phyloP scores from a whole-genome alignment of 2,888 invertebrate species.

The Cerastis rubricosa region DNA sequence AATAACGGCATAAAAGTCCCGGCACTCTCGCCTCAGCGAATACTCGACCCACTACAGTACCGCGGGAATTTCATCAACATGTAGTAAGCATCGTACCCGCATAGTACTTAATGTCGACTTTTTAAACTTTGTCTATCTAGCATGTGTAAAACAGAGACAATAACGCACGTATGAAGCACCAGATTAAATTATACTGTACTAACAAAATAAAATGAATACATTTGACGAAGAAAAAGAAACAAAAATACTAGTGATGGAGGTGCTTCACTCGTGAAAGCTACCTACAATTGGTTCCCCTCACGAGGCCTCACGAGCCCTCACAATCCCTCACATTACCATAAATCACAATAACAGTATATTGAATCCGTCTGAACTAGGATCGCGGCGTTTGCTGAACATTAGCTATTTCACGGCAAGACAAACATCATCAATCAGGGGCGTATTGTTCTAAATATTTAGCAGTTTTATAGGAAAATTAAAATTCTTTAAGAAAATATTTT shows the following conservation, averaged over 20 bases:
- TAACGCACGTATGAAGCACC: too few relatives aligned
- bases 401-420: conserved; percentile 24
- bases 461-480: background rate
- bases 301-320: conserved; percentile 19
- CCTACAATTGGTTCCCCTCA: conserved; percentile 38
- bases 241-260: conserved; percentile 21
- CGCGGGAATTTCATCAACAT: background rate
- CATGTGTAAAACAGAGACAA: background rate
- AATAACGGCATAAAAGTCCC: background rate
- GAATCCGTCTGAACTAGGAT: conserved; percentile 45
- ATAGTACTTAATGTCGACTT: background rate
- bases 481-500: background rate
- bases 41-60: background rate
- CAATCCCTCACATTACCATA: conserved; percentile 59
- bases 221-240: conserved; percentile 11
- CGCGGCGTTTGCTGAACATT: conserved; percentile 52
- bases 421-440: conserved; percentile 40
- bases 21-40: background rate
- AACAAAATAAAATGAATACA: conserved; percentile 29
- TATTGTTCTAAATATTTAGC: conserved; percentile 7
- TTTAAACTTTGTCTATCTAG: background rate
- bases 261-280: conserved; percentile 37
- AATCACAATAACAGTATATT: conserved; percentile 65
- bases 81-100: background rate
- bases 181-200: conserved; percentile 15